Conservation (phyloP, 2,797 vertebrate species). For the Acanthurus lineatus region DNA sequence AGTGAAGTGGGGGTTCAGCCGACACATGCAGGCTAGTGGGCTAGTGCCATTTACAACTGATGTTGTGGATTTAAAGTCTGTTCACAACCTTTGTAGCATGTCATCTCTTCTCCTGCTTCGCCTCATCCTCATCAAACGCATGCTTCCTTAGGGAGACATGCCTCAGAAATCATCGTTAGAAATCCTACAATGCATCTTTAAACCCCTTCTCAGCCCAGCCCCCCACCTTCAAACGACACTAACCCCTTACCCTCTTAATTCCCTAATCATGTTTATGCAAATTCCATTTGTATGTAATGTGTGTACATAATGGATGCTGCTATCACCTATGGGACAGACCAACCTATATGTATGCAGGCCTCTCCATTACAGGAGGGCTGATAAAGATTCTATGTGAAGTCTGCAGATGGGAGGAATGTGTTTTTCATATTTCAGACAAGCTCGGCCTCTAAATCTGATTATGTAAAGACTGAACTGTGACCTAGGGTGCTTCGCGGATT, state of each 20-base stretch:
- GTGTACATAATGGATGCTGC: constrained; percentile 65
- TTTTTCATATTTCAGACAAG: constrained; percentile 48
- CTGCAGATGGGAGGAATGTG: constrained; percentile 46
- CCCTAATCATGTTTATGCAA: constrained; percentile 77
- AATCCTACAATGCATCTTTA: constrained; percentile 69
- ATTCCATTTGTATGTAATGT: constrained; percentile 68
- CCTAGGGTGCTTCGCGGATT: constrained; percentile 29
- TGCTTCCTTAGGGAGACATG: constrained; percentile 42
- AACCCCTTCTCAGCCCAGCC: constrained; percentile 48
- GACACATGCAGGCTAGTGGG: constrained; percentile 25
- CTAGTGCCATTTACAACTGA: constrained; percentile 40
- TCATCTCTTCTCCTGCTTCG: constrained; percentile 22
- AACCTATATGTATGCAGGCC: constrained; percentile 38
- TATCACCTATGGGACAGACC: constrained; percentile 71
- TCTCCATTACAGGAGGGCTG: constrained; percentile 38
- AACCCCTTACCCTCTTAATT: constrained; percentile 66
- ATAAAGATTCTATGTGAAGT: constrained; percentile 52
- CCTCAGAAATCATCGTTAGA: constrained; percentile 42
- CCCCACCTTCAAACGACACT: constrained; percentile 39
- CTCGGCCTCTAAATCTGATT: constrained; percentile 59
- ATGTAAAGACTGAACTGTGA: constrained; percentile 47
- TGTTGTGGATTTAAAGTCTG: constrained; percentile 41
- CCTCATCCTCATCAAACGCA: constrained; percentile 23
- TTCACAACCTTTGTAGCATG: constrained; percentile 41
- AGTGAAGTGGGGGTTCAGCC: constrained; percentile 53